These are phyloP conservation scores for Podarcis lilfordi DNA, from an alignment of 2,797 vertebrate genomes.

Conservation along the genomic window DNA sequence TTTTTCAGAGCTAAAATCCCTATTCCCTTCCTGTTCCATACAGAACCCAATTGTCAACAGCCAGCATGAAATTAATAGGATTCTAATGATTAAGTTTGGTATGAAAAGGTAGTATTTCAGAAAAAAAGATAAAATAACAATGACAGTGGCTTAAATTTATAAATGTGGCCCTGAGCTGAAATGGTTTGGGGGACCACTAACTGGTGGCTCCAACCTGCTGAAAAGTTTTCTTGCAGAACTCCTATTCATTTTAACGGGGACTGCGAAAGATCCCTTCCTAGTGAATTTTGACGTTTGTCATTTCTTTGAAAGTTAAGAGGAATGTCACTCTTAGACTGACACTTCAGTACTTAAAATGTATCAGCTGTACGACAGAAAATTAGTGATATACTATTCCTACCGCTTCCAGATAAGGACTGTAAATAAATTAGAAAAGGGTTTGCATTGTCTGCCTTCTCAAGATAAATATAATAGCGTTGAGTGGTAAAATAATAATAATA, in stretches of 20 bases:
- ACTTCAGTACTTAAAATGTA: constrained; percentile 36
- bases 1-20: no score
- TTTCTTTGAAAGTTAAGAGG: constrained; percentile 49
- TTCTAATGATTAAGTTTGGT: background rate
- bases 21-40: background rate
- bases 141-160: no score
- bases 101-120: background rate
- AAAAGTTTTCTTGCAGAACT: background rate
- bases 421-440: constrained; percentile 37
- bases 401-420: constrained; percentile 28
- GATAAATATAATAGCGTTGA: constrained; percentile 17
- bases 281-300: constrained; percentile 9
- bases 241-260: background rate
- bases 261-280: background rate
- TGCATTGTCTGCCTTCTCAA: constrained; percentile 38
- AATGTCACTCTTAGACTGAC: constrained; percentile 38
- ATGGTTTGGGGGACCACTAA: no score
- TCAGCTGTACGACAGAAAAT: background rate
- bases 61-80: background rate
- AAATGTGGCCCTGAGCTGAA: no score
- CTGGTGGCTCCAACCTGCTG: background rate
- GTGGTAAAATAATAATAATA: constrained; percentile 26
- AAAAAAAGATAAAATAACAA: no score
- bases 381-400: constrained; percentile 14
- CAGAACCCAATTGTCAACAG: background rate